Conservation (phyloP, 2,888 invertebrate species). For the Parelbella ahira region DNA sequence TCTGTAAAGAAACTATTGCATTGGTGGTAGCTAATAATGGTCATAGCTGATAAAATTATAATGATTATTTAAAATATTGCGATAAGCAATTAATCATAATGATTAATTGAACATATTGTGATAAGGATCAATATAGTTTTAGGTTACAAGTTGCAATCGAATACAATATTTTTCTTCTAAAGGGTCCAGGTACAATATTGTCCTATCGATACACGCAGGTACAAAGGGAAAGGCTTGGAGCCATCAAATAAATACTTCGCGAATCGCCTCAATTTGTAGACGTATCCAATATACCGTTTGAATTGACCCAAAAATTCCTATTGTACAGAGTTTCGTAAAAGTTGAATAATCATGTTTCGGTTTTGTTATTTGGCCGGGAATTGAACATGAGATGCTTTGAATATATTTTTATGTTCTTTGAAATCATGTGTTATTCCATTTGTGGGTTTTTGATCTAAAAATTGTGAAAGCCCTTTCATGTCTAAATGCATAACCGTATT, state of each 20-base stretch:
- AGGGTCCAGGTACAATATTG: constrained; percentile 18
- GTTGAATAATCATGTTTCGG: constrained; percentile 22
- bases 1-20: no score
- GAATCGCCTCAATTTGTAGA: constrained; percentile 21
- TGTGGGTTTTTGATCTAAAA: not conserved
- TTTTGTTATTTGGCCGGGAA: constrained; percentile 15
- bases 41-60: no score
- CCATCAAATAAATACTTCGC: constrained; percentile 19
- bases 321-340: constrained; percentile 11
- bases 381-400: constrained; percentile 8
- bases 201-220: constrained; percentile 10
- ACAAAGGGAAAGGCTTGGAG: constrained; percentile 8
- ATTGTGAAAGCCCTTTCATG: no score
- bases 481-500: no score
- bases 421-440: no score
- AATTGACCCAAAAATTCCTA: constrained; percentile 20
- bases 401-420: not conserved
- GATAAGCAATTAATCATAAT: no score
- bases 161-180: constrained; percentile 7
- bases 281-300: constrained; percentile 25
- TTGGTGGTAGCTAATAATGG: no score
- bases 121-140: no score
- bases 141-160: constrained; percentile 14
- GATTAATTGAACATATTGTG: no score
- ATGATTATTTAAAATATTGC: no score